Evolutionary conservation across 1,140 invertebrate species (phyloP), one percentile per base, ranked within the genome.

Genomic region (Luehdorfia chinensis): DNA sequence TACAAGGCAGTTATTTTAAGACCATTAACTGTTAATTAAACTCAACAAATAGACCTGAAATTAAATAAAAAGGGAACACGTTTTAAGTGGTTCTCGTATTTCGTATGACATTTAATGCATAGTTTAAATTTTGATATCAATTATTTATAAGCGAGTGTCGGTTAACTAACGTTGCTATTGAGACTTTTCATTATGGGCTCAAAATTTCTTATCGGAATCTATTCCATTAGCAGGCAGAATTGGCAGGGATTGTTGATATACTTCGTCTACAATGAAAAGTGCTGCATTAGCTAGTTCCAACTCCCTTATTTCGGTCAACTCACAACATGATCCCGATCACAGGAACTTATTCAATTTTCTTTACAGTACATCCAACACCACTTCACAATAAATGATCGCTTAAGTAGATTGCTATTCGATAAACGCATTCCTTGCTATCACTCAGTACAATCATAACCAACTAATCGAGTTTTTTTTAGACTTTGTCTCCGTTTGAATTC

Each of bases 241-340:
- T 77, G 71, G 71, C 71, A 59, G 63, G 61, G 37, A 15, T 43
- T 50, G 52, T 63, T 59, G 15, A 33, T 43, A 32, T 33, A 27
- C 31, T 36, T 65, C 53, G 72, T 78, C 70, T 74, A 56, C 56
- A 78, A 77, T 77, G 71, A 67, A 75, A 73, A 69, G 67, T 74
- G 55, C 60, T 62, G 36, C 36, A 7, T 18, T 16, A 30, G 11
- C n/a, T 28, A 7, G 15, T 30, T 43, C 15, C 25, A 41, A 25
- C 11, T 25, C 12, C 21, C 36, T 13, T 12, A 30, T 12, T 49
- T 47, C 37, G 49, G 21, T n/a, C n/a, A n/a, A n/a, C n/a, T 12
- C 19, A 46, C 43, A 33, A 50, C 32, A 51, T 21, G 1, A 31
- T 31, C 30, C 6, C 11, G 30, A 5, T 33, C 34, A 50, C 48